Conservation (phyloP, 2,888 invertebrate species). For the Lymantria dispar region DNA sequence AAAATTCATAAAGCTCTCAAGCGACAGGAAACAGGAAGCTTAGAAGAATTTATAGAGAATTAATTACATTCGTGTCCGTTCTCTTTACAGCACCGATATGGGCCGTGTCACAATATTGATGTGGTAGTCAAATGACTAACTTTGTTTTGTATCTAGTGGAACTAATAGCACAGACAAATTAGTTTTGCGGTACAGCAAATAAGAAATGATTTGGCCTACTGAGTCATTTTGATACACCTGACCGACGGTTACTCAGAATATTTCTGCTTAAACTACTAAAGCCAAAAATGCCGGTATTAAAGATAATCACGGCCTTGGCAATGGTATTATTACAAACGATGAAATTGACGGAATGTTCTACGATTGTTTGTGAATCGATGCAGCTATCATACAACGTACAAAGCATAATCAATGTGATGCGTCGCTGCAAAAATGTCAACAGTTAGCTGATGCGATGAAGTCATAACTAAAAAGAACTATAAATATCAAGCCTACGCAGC, state of each 20-base stretch:
- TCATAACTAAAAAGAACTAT: constrained; percentile 67
- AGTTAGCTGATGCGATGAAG: constrained; percentile 60
- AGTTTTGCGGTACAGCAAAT: constrained; percentile 64
- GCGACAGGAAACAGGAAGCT: constrained; percentile 47
- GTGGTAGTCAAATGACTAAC: constrained; percentile 48
- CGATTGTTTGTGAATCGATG: constrained; percentile 13
- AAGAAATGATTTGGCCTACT: constrained; percentile 63
- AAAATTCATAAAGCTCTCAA: constrained; percentile 29
- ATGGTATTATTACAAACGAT: constrained; percentile 10
- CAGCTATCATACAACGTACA: constrained; percentile 12
- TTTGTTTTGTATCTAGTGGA: constrained; percentile 60
- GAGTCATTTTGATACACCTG: constrained; percentile 62
- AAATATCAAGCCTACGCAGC: constrained; percentile 67
- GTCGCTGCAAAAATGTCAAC: constrained; percentile 46
- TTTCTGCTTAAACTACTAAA: constrained; percentile 33
- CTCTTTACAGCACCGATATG: constrained; percentile 20
- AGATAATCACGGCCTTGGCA: constrained; percentile 27
- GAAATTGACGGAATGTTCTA: constrained; percentile 3
- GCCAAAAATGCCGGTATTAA: constrained; percentile 17
- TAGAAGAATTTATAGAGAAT: constrained; percentile 27
- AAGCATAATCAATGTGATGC: constrained; percentile 32
- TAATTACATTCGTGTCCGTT: constrained; percentile 23
- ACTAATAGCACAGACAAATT: constrained; percentile 70
- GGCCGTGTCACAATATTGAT: constrained; percentile 42
- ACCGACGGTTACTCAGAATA: constrained; percentile 48